Evolutionary conservation across 2,113 vertebrate genomes (phyloP), one percentile per base, ranked within the genome.

Genomic region (Oncorhynchus kisutch): DNA sequence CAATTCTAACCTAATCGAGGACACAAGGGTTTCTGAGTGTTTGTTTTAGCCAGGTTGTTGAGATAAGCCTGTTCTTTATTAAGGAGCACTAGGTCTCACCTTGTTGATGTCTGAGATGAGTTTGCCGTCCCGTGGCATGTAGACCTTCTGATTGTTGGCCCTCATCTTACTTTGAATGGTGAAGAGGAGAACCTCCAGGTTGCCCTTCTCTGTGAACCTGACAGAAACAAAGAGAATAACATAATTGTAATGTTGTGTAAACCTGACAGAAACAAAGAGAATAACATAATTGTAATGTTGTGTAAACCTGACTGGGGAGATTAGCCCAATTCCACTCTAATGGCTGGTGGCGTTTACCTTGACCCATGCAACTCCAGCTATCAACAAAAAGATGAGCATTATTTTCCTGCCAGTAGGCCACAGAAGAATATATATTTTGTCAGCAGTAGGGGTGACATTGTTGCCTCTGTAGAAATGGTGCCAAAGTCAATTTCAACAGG

Each of bases 151-250:
- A 83, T 97, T 97, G 88, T 97, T 97, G 70, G 95, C 95, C 84
- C 96, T 94, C 95, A 96, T 97, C 88, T 97, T 97, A 90, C 95
- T 97, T 84, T 96, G 96, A 87, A 97, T 97, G 20, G 96, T 97
- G 81, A 97, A 96, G 78, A 97, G 95, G 72, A 96, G 88, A 34
- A 96, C 95, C 88, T 97, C 95, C 70, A 97, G 85, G 86, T 97
- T 97, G 72, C 96, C 95, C 85, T 97, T 97, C 84, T 97, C 95
- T 51, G 96, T 97, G 91, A 97, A 97, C 86, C 95, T 97, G 79
- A 16, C 18, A 34, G 20, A 3, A 6, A 39, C 31, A 70, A 45
- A 45, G 27, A 29, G 39, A 45, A 45, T 45, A 62, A 62, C 59
- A 39, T 9, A 4, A 54, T 54, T 54, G 12, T 54, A 54, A 18